Conservation (phyloP, 1,140 invertebrate genomes). For the silkworm (Bombyx mori) region ASM3026992v2 NC_085111.1:9983001-9983500, state of each 20-base stretch:
- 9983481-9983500: too few relatives aligned
- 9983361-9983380: too few relatives aligned
- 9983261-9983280: constrained; percentile 38
- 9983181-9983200: constrained; percentile 71
- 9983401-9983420: constrained; percentile 16
- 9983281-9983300: constrained; percentile 44
- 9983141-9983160: constrained; percentile 65
- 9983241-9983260: constrained; percentile 69
- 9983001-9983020: constrained; percentile 62
- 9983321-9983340: constrained; percentile 17
- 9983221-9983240: constrained; percentile 67
- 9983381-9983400: constrained; percentile 2
- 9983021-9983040: constrained; percentile 53
- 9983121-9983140: constrained; percentile 29
- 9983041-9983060: constrained; percentile 68
- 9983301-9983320: constrained; percentile 14
- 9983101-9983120: constrained; percentile 61
- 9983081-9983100: constrained; percentile 59
- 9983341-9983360: constrained; percentile 5
- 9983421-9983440: neutral
- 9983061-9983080: constrained; percentile 70
- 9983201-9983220: constrained; percentile 66
- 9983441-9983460: too few relatives aligned
- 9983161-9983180: constrained; percentile 71
- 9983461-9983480: too few relatives aligned